phyloP scores from a whole-genome alignment of 2,888 invertebrate genomes.

The Notocelia uddmanniana region DNA sequence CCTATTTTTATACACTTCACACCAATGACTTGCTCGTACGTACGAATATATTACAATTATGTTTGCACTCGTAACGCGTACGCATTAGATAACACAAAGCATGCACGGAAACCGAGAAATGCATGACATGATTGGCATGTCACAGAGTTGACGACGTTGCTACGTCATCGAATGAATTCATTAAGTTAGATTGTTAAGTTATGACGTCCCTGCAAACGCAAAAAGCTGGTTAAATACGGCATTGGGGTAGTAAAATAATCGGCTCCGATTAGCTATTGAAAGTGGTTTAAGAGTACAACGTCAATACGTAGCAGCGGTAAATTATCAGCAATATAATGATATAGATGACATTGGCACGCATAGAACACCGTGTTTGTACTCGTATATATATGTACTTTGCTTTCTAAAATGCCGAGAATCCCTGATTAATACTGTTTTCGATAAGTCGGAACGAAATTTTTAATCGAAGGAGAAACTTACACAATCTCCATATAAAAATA shows the following conservation, averaged over 20 bases:
- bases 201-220: not conserved
- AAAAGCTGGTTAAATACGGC: not conserved
- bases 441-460: not conserved
- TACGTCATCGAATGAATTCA: not conserved
- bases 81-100: not conserved
- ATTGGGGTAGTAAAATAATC: not conserved
- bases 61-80: not conserved
- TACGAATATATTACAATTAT: not conserved
- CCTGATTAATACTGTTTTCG: constrained; percentile 4
- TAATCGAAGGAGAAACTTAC: not conserved
- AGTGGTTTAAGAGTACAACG: not conserved
- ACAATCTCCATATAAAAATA: not conserved
- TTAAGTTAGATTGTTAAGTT: not conserved
- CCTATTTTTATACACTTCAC: too few species aligned
- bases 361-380: constrained; percentile 4
- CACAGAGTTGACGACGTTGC: not conserved
- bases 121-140: not conserved
- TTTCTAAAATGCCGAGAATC: not conserved
- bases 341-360: not conserved
- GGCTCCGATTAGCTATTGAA: not conserved
- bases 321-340: not conserved
- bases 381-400: not conserved
- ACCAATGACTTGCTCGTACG: too few species aligned
- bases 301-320: not conserved
- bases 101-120: not conserved